Evolutionary conservation across 2,113 vertebrate species (phyloP), one percentile per base, ranked within the genome.

Genomic region (Istiophorus platypterus): DNA sequence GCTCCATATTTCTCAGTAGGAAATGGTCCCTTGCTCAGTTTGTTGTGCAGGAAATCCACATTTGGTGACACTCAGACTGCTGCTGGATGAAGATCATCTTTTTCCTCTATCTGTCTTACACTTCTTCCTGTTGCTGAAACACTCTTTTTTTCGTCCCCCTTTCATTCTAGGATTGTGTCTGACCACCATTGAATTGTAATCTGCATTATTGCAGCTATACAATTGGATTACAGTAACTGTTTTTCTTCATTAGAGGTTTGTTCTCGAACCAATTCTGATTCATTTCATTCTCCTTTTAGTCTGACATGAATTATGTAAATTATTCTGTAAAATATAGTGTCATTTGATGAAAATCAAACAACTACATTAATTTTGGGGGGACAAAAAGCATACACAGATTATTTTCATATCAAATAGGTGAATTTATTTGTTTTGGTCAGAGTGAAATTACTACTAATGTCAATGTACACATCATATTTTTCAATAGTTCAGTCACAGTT

Each of bases 21-120:
- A 92, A 90, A 56, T 51, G 81, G 59, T 72, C 80, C 37, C 68
- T 65, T 78, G 75, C 81, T 74, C 7, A 15, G 61, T 34, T 67
- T 14, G 22, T 65, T 57, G 62, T 9, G 58, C 89, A 91, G 92
- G 93, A 95, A 93, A 82, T 92, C 91, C 74, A 73, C 89, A 88
- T 91, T 89, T 89, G 92, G 89, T 75, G 87, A 70, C 87, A 85
- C 79, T 83, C 59, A 56, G 67, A 72, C 81, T 54, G 72, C 81
- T 54, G 72, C 63, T 67, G 26, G 54, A 58, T 47, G 67, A 78
- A 69, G 82, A 39, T 87, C 77, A 69, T 80, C 57, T 72, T 88
- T 76, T 72, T 88, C 72, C 79, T 78, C 57, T 74, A 37, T 81
- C 82, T 80, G 80, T 83, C 76, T 63, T 73, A 70, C 68, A 27